These are phyloP conservation scores for Pterois miles DNA, from an alignment of 2,797 vertebrate species.

Conservation along the genomic window DNA sequence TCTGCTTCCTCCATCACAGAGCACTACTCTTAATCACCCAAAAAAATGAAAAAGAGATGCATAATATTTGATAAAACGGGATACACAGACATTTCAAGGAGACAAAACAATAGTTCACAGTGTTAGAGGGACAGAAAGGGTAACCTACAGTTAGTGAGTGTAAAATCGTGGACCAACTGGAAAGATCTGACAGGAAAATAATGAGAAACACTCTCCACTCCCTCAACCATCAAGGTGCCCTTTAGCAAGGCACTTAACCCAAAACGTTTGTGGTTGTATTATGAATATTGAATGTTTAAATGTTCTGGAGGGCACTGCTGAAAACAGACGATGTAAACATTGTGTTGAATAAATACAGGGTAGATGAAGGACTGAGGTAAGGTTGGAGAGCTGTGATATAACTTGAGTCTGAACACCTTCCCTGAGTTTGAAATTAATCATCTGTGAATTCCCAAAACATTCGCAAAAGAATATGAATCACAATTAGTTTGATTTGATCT, in stretches of 20 bases:
- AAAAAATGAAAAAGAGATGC: slow-evolving; percentile 12
- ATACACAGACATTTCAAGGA: slow-evolving; percentile 18
- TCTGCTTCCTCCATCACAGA: slow-evolving; percentile 18
- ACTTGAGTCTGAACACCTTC: background rate
- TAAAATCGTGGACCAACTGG: background rate
- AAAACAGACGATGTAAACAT: background rate
- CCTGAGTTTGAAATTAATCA: slow-evolving; percentile 8
- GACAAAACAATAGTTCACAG: slow-evolving; percentile 36
- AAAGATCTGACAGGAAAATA: slow-evolving; percentile 6
- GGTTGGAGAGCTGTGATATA: background rate
- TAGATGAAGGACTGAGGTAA: background rate
- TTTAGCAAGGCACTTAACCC: slow-evolving; percentile 19
- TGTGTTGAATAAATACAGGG: slow-evolving; percentile 1
- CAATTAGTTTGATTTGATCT: background rate
- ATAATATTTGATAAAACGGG: slow-evolving; percentile 14
- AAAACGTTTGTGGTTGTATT: background rate
- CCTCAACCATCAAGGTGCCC: background rate
- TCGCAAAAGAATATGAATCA: background rate
- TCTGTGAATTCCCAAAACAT: background rate
- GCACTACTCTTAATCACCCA: slow-evolving; percentile 5
- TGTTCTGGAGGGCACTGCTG: background rate
- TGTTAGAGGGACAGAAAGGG: slow-evolving; percentile 8
- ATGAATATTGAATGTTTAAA: background rate
- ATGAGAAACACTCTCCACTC: slow-evolving; percentile 1
- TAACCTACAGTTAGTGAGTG: background rate